Conservation (phyloP, 2,888 invertebrate species). For the Drosophila limbata region DNA sequence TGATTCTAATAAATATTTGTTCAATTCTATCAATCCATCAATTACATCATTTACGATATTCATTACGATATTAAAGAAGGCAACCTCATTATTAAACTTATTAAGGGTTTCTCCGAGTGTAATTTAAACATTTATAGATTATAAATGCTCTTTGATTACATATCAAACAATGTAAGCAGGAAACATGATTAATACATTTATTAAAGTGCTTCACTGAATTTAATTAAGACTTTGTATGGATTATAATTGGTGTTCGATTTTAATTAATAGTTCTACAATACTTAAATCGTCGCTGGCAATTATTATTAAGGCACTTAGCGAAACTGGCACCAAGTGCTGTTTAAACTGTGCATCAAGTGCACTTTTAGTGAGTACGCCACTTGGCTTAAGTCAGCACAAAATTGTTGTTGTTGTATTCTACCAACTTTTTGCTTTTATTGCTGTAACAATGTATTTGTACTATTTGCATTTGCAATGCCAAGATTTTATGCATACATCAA, state of each 20-base stretch:
- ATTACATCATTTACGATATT: not conserved
- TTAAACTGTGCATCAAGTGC: constrained; percentile 39
- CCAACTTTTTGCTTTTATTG: constrained; percentile 1
- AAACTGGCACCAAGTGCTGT: not conserved
- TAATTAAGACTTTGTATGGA: not conserved
- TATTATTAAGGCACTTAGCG: constrained; percentile 25
- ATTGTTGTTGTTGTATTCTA: not conserved
- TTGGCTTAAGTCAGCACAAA: constrained; percentile 61
- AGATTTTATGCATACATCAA: not conserved
- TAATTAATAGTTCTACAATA: not conserved
- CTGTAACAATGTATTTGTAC: not conserved
- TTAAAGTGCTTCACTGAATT: not conserved
- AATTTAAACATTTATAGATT: not conserved
- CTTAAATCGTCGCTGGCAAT: constrained; percentile 3
- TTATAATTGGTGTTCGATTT: not conserved
- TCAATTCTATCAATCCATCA: not conserved
- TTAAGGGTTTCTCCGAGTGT: not conserved
- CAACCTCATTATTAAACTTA: not conserved
- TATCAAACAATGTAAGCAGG: not conserved
- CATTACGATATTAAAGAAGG: not conserved
- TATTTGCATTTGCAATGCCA: constrained; percentile 9
- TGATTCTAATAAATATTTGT: too few species aligned
- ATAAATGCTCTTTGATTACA: not conserved
- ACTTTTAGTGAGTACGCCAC: constrained; percentile 47
- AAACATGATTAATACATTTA: not conserved